Evolutionary conservation across 2,113 vertebrate species (phyloP), one percentile per base, ranked within the genome.

Genomic region (Zosterops japonicus): DNA sequence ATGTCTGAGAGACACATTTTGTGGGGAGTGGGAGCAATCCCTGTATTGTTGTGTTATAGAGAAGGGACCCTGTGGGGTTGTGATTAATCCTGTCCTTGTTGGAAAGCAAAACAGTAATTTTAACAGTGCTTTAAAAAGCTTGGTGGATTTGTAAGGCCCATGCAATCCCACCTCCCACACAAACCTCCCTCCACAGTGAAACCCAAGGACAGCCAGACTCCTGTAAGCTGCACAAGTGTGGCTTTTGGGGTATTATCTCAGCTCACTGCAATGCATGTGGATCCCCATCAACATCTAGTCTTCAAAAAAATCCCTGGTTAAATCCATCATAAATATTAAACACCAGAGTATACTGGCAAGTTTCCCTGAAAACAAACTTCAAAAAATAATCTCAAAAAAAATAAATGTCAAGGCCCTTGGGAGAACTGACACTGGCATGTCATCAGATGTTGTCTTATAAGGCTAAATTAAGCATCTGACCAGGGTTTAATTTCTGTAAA

Each of bases 401-500:
- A 90, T 35, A 50, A 90, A 95, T 61, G 88, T 69, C 76, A 92
- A 24, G 70, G 77, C 91, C 23, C 63, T 33, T 91, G 72, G 80
- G 94, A 97, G 64, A 67, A 64, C 28, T 83, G 86, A 94, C 91
- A 61, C 52, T 71, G 56, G 24, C 70, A 67, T 79, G 87, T 89
- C 92, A 95, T 93, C 80, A 94, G 88, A 94, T 95, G 79, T 79
- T 86, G 79, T 87, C 89, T 97, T 90, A 86, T 92, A 96, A 94
- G 64, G 83, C 82, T 83, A 96, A 94, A 96, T 95, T 96, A 94
- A 95, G 70, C 91, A 96, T 97, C 83, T 97, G 95, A 96, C 87
- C 86, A 94, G 79, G 86, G 88, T 96, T 97, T 97, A 94, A 98
- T 97, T 97, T 96, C 95, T 97, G 82, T 95, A 97, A 97, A 96